Conservation (phyloP, 2,888 invertebrate species). For the Patella pellucida region DNA sequence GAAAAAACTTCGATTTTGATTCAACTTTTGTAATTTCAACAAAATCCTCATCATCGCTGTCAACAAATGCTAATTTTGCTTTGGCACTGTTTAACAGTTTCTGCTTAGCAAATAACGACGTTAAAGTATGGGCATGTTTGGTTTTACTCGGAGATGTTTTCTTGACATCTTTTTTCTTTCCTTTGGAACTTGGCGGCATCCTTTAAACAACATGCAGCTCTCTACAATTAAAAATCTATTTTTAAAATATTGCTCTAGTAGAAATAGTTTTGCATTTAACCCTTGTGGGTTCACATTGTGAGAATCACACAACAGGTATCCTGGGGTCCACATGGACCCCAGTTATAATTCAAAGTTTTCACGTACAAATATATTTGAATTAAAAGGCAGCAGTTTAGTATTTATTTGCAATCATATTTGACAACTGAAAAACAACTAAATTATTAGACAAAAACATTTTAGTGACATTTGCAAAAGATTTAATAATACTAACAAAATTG, state of each 20-base stretch:
- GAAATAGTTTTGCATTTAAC: no score
- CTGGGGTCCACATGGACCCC: no score
- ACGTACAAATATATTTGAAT: no score
- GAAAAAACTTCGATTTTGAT: conserved; percentile 29
- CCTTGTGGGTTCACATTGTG: no score
- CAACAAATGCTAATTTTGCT: background rate
- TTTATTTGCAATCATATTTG: no score
- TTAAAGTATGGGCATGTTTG: conserved; percentile 13
- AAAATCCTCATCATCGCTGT: conserved; percentile 18
- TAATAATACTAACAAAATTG: no score
- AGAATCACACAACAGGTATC: no score
- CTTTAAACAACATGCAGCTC: background rate
- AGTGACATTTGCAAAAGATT: no score
- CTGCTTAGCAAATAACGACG: conserved; percentile 13
- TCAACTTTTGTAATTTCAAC: conserved; percentile 19
- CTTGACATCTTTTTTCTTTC: background rate
- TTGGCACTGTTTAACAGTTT: conserved; percentile 2
- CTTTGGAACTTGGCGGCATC: conserved; percentile 5
- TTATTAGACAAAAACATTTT: no score
- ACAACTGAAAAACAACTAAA: no score
- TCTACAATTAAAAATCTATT: background rate
- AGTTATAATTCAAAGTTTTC: no score
- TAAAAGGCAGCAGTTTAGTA: no score
- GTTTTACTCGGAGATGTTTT: background rate
- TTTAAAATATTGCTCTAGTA: background rate